Conservation (phyloP, 2,888 invertebrate genomes). For the Eristalis pertinax region DNA sequence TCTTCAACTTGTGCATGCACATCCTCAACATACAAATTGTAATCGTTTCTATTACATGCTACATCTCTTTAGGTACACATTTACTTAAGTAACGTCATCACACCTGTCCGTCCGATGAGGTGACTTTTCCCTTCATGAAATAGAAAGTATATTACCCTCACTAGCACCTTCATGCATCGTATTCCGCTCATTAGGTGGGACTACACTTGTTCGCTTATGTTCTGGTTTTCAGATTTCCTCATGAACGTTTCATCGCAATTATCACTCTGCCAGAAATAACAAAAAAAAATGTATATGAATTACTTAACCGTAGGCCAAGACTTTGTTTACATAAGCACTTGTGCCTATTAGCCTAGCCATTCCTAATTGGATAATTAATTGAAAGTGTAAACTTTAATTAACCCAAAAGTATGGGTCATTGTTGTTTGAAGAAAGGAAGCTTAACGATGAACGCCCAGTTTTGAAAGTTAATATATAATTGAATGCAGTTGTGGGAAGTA, state of each 20-base stretch:
- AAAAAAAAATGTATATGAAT: background rate
- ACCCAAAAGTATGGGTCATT: background rate
- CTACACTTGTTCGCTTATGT: background rate
- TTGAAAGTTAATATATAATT: background rate
- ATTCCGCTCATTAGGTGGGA: background rate
- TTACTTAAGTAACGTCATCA: background rate
- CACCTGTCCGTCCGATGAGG: background rate
- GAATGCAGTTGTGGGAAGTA: too few relatives aligned
- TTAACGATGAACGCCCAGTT: background rate
- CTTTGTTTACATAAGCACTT: background rate
- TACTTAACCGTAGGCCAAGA: background rate
- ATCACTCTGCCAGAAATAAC: background rate
- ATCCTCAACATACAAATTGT: background rate
- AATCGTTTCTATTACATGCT: background rate
- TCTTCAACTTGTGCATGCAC: too few relatives aligned
- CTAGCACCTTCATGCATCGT: background rate
- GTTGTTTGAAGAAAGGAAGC: background rate
- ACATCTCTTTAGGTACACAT: background rate
- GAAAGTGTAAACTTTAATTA: slow-evolving; percentile 17
- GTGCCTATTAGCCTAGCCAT: background rate
- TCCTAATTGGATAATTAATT: slow-evolving; percentile 8
- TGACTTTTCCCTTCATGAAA: background rate
- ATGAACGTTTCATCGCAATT: background rate
- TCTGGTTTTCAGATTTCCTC: background rate
- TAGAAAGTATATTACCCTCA: background rate